A percentile compares a stretch with the other conserved stretches of the same genome.
These are phyloP conservation scores for Heliconius aoede DNA, from an alignment of 2,888 invertebrate genomes.

Conservation along the genomic window DNA sequence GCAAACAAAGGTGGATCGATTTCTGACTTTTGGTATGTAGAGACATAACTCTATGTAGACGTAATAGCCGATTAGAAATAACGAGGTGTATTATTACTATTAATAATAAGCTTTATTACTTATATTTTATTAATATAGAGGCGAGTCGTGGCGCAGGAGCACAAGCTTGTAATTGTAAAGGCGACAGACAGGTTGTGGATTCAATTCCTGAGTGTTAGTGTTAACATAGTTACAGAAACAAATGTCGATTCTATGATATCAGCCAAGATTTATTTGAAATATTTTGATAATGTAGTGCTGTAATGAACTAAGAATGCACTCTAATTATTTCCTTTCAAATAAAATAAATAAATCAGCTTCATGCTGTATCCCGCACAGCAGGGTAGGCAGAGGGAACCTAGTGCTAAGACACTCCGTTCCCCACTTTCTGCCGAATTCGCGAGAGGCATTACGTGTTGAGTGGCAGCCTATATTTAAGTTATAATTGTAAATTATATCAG, in stretches of 20 bases:
- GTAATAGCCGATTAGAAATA: neutral
- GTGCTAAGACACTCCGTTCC: too few relatives aligned
- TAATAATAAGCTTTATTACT: neutral
- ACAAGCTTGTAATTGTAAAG: too few relatives aligned
- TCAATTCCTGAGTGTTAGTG: neutral
- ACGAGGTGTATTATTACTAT: neutral
- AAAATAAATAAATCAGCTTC: too few relatives aligned
- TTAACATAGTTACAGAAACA: neutral
- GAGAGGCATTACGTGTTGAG: too few relatives aligned
- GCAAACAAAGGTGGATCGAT: constrained; percentile 35
- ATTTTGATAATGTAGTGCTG: neutral
- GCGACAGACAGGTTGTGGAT: too few relatives aligned
- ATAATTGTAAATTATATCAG: neutral
- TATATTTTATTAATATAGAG: neutral
- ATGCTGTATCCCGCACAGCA: too few relatives aligned
- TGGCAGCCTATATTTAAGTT: too few relatives aligned
- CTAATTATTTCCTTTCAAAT: neutral
- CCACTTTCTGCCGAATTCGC: too few relatives aligned
- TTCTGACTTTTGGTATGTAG: constrained; percentile 21
- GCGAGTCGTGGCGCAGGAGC: too few relatives aligned
- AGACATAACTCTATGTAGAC: constrained; percentile 8
- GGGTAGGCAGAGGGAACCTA: too few relatives aligned
- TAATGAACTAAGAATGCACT: neutral
- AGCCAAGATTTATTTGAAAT: neutral
- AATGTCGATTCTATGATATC: neutral